phyloP scores from a whole-genome alignment of 2,113 vertebrate genomes.

The Australoheros scitulus region DNA sequence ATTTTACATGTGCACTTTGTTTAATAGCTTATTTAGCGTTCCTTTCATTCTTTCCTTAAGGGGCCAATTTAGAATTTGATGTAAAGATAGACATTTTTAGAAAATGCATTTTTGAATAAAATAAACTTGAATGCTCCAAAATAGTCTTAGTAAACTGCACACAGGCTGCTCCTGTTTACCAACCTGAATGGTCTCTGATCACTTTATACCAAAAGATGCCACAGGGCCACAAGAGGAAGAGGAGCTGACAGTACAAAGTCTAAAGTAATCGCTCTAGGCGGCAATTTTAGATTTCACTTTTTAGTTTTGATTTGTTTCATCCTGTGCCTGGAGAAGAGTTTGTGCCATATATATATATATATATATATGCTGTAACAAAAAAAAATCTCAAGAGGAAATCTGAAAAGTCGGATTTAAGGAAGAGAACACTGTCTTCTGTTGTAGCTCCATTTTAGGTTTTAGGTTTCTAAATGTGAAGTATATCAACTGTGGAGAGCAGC shows the following conservation, averaged over 20 bases:
- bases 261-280: neutral
- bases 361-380: too few relatives aligned
- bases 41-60: constrained; percentile 19
- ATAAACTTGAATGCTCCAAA: neutral
- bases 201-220: constrained; percentile 24
- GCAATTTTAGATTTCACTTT: constrained; percentile 22
- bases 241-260: constrained; percentile 9
- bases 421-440: neutral
- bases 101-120: constrained; percentile 13
- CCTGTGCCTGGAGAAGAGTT: neutral
- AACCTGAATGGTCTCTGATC: constrained; percentile 28
- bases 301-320: constrained; percentile 19
- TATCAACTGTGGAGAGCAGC: neutral
- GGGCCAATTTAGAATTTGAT: constrained; percentile 28
- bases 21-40: constrained; percentile 36
- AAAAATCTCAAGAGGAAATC: neutral
- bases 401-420: neutral
- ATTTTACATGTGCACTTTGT: constrained; percentile 11
- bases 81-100: neutral
- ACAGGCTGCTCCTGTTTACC: constrained; percentile 26
- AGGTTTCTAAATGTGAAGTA: neutral
- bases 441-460: constrained; percentile 5
- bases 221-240: constrained; percentile 13
- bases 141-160: constrained; percentile 15
- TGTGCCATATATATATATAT: neutral